Conservation (phyloP, 2,113 vertebrate genomes). For the Columba janthina region DNA sequence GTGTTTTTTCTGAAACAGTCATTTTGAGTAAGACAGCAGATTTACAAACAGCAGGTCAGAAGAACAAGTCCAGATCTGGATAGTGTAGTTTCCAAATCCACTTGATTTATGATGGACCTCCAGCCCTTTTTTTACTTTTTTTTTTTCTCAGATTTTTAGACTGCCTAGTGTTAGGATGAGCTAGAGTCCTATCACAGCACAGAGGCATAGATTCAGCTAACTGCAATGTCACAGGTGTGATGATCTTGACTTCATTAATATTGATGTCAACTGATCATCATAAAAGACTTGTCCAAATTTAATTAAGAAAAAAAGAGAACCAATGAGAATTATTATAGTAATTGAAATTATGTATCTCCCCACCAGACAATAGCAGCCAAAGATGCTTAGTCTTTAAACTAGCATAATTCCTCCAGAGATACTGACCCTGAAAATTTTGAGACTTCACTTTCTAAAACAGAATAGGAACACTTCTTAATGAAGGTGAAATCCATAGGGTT, state of each 20-base stretch:
- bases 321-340: neutral
- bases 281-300: neutral
- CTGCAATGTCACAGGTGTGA: neutral
- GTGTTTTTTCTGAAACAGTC: neutral
- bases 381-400: neutral
- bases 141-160: neutral
- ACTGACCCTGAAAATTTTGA: neutral
- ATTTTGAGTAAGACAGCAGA: neutral
- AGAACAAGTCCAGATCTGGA: neutral
- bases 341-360: neutral
- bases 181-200: neutral
- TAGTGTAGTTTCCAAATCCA: neutral
- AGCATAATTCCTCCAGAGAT: neutral
- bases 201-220: neutral
- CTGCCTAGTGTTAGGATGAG: neutral
- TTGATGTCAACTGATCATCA: neutral
- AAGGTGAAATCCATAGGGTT: neutral
- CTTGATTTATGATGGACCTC: neutral
- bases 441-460: neutral
- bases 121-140: neutral
- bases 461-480: neutral
- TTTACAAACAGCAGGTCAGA: conserved; percentile 5
- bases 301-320: neutral
- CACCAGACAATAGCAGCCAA: neutral
- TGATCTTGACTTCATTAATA: neutral